Evolutionary conservation across 2,113 vertebrate genomes (phyloP), one percentile per base, ranked within the genome.

Genomic region (Amphiprion ocellaris): DNA sequence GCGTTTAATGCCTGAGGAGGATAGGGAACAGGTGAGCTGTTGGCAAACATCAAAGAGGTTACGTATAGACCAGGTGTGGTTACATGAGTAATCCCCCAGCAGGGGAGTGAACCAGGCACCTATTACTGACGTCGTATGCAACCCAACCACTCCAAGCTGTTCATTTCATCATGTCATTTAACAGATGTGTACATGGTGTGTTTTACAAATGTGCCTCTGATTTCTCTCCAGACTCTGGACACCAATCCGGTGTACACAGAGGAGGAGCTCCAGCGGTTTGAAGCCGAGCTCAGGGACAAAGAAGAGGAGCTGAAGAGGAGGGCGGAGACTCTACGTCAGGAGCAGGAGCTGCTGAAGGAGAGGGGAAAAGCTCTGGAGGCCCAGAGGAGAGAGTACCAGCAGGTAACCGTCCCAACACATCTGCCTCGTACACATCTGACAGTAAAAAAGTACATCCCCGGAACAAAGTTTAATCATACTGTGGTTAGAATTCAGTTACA

Each of bases 331-430:
- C 94, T 98, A 41, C 94, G 70, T 30, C 93, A 93, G 83, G 96
- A 97, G 86, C 96, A 97, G 16, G 95, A 98, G 69, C 92, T 96
- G 26, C 94, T 98, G 21, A 95, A 89, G 39, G 95, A 96, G 81
- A 82, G 96, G 52, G 96, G 97, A 79, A 96, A 95, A 83, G 96
- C 96, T n/a, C 91, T 98, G 65, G 95, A 97, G 84, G 96, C 94
- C 5, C 96, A 97, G 90, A 96, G 95, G 92, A 95, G 89, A 49
- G 97, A 98, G 79, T 96, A 97, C 80, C 96, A 97, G 72, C 97
- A 97, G 96, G 97, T 98, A 87, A 30, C 2, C 0, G 61, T n/a
- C 24, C 10, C 24, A 0, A 44, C 11, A 53, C 33, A 12, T 1
- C n/a, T 0, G 46, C 65, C 11, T 58, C 8, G 28, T 16, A 4